These are phyloP conservation scores for Altica lythri DNA, from an alignment of 2,888 invertebrate species.

Conservation along the genomic window DNA sequence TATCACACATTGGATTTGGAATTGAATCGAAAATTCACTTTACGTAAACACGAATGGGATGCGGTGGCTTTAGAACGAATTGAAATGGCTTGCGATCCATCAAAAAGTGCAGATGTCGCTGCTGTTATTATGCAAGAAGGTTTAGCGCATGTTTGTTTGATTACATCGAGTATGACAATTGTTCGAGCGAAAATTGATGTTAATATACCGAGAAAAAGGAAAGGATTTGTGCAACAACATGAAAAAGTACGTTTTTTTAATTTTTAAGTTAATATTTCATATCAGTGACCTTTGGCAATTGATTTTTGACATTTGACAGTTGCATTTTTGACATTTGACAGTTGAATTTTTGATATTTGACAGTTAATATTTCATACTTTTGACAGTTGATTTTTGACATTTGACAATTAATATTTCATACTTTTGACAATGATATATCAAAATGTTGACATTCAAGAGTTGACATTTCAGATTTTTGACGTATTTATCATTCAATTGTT, in stretches of 20 bases:
- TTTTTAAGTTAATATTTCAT: not conserved
- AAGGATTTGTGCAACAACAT: constrained; percentile 92
- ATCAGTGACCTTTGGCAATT: too few relatives aligned
- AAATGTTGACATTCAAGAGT: too few relatives aligned
- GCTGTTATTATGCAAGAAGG: constrained; percentile 99
- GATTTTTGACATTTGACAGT: too few relatives aligned
- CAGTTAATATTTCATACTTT: too few relatives aligned
- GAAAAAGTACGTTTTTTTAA: constrained; percentile 70
- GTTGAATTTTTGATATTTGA: too few relatives aligned
- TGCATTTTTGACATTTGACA: too few relatives aligned
- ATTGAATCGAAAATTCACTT: constrained; percentile 88
- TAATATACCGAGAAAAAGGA: constrained; percentile 93
- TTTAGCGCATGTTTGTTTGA: constrained; percentile 92
- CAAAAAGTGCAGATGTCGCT: constrained; percentile 92
- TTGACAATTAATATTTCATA: too few relatives aligned
- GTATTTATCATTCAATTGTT: too few relatives aligned
- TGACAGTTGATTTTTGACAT: too few relatives aligned
- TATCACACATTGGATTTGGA: constrained; percentile 98
- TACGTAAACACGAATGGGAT: constrained; percentile 90
- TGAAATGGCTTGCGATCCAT: constrained; percentile 93
- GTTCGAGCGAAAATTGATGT: constrained; percentile 96
- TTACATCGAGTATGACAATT: constrained; percentile 95
- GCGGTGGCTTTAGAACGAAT: constrained; percentile 89
- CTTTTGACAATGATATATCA: too few relatives aligned
- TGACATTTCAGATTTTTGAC: too few relatives aligned